A percentile compares a stretch with the other conserved stretches of the same genome.
phyloP scores from a whole-genome alignment of 2,888 invertebrate genomes.

The Pristionchus mayeri region DNA sequence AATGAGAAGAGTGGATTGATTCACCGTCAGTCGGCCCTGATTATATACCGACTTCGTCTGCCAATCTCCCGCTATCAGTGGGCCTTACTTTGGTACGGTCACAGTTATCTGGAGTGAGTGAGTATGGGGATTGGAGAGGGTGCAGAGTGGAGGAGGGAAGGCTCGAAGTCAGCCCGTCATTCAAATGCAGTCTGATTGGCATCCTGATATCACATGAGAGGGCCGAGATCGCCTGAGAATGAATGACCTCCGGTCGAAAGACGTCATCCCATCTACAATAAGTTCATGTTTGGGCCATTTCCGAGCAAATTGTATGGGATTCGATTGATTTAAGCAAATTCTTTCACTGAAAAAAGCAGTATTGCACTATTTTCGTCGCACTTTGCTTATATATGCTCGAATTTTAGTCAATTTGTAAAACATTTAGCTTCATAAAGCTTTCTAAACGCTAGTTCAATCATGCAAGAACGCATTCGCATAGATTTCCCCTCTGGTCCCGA shows the following conservation, averaged over 20 bases:
- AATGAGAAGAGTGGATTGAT: not conserved
- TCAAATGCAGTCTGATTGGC: not conserved
- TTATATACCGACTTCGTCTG: not conserved
- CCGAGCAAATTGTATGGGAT: no score
- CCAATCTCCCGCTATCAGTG: not conserved
- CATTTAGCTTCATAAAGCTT: no score
- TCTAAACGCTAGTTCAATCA: no score
- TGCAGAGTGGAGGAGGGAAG: not conserved
- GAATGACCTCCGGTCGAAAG: not conserved
- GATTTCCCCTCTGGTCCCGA: no score
- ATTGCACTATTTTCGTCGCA: no score
- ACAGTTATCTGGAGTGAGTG: conserved; percentile 5
- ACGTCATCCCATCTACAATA: not conserved
- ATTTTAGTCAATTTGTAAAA: no score
- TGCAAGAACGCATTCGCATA: no score
- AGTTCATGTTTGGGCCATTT: no score
- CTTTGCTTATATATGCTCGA: no score
- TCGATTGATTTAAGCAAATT: no score
- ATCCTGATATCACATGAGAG: not conserved
- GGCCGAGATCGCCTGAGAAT: not conserved
- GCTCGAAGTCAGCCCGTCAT: not conserved
- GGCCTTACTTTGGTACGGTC: conserved; percentile 1
- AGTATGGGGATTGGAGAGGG: not conserved
- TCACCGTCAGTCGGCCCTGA: not conserved
- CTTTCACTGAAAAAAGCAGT: no score